These are phyloP conservation scores for Mechanitis messenoides DNA, from an alignment of 2,888 invertebrate genomes.

Conservation along the genomic window DNA sequence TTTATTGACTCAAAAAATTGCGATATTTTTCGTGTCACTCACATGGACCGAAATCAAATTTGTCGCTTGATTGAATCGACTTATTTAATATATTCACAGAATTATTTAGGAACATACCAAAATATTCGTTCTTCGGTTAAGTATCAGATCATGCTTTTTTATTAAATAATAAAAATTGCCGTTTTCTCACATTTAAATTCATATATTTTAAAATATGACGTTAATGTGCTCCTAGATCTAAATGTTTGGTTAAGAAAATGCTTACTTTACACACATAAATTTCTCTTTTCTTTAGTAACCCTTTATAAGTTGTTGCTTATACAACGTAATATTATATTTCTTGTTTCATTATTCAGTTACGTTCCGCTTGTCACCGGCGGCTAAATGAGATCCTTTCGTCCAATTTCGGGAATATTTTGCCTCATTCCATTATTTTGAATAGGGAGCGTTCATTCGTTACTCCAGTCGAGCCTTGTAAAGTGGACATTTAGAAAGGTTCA, in stretches of 20 bases:
- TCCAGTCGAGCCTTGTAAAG: constrained; percentile 31
- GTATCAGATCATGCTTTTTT: background rate
- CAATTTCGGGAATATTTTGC: constrained; percentile 35
- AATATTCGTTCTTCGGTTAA: constrained; percentile 10
- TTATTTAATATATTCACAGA: constrained; percentile 25
- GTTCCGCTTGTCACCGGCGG: constrained; percentile 31
- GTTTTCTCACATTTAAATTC: background rate
- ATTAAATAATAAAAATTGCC: constrained; percentile 1
- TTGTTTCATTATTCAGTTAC: constrained; percentile 32
- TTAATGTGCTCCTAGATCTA: no score
- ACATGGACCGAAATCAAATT: constrained; percentile 21
- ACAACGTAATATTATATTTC: constrained; percentile 29
- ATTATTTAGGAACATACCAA: constrained; percentile 13
- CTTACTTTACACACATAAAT: constrained; percentile 9
- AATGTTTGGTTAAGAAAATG: background rate
- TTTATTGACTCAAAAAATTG: constrained; percentile 31
- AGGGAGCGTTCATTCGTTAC: constrained; percentile 31
- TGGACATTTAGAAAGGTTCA: constrained; percentile 28
- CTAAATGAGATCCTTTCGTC: constrained; percentile 33
- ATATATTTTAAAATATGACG: no score
- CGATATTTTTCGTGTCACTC: constrained; percentile 26
- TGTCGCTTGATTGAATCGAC: constrained; percentile 9
- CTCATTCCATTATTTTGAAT: constrained; percentile 33
- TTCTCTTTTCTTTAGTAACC: constrained; percentile 16
- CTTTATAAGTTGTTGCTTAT: constrained; percentile 12